Conservation (phyloP, 2,113 vertebrate species). For the Recurvirostra avosetta region DNA sequence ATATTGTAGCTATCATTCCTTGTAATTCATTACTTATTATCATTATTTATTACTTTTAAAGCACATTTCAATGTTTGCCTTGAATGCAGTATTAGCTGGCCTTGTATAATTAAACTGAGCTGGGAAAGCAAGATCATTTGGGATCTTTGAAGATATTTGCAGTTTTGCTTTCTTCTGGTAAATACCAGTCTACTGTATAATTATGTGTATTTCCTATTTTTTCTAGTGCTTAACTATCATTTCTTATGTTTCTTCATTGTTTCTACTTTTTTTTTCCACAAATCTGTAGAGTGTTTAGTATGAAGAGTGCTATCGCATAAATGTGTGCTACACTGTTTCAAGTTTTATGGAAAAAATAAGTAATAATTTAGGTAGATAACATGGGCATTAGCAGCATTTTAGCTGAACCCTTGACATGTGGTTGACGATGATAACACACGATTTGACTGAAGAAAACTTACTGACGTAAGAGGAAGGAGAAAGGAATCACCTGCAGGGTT, state of each 20-base stretch:
- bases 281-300: background rate
- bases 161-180: background rate
- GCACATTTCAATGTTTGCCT: background rate
- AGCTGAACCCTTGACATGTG: background rate
- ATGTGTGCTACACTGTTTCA: rapidly evolving
- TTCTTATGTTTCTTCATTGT: background rate
- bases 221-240: background rate
- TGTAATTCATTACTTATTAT: background rate
- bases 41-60: background rate
- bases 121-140: background rate
- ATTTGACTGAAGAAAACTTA: background rate
- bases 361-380: background rate
- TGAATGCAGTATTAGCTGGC: background rate
- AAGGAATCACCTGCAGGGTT: background rate
- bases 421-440: rapidly evolving
- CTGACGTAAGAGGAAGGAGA: background rate
- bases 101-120: background rate
- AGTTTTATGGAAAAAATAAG: background rate
- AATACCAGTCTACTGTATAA: background rate
- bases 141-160: background rate
- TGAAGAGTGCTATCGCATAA: background rate
- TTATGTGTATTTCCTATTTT: background rate
- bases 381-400: background rate
- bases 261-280: background rate
- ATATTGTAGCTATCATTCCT: background rate